Conservation (phyloP, 2,113 vertebrate species). For the Prionailurus bengalensis region DNA sequence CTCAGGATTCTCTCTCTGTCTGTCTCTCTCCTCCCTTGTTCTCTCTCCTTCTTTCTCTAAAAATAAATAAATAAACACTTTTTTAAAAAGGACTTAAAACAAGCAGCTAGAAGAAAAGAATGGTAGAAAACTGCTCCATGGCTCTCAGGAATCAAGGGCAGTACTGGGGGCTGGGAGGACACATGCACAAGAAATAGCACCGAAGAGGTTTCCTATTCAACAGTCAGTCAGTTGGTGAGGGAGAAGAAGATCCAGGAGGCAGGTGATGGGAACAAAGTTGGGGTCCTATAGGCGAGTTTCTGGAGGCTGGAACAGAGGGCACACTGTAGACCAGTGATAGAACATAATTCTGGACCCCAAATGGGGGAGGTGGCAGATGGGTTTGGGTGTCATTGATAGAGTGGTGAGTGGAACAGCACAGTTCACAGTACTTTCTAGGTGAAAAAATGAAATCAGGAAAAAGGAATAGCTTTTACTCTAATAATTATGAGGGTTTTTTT, state of each 20-base stretch:
- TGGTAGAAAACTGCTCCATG: background rate
- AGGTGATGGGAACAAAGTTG: background rate
- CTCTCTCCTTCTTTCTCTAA: no score
- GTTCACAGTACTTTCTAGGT: background rate
- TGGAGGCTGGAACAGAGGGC: background rate
- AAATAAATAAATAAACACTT: no score
- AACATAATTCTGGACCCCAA: background rate
- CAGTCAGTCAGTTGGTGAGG: background rate
- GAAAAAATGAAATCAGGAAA: conserved; percentile 4
- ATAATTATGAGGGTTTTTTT: background rate
- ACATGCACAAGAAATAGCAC: conserved; percentile 52
- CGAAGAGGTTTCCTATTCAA: background rate
- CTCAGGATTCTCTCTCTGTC: no score
- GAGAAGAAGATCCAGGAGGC: background rate
- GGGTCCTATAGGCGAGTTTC: background rate
- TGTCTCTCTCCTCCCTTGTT: no score
- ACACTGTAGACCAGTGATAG: background rate
- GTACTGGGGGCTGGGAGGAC: background rate
- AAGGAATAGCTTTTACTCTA: background rate
- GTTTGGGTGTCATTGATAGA: background rate
- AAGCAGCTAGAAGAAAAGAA: background rate
- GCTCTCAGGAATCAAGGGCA: background rate
- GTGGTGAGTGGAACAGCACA: background rate
- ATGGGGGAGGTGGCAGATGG: background rate
- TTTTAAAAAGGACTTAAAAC: background rate